phyloP scores from a whole-genome alignment of 2,113 vertebrate genomes.

The Cnemophilus loriae region DNA sequence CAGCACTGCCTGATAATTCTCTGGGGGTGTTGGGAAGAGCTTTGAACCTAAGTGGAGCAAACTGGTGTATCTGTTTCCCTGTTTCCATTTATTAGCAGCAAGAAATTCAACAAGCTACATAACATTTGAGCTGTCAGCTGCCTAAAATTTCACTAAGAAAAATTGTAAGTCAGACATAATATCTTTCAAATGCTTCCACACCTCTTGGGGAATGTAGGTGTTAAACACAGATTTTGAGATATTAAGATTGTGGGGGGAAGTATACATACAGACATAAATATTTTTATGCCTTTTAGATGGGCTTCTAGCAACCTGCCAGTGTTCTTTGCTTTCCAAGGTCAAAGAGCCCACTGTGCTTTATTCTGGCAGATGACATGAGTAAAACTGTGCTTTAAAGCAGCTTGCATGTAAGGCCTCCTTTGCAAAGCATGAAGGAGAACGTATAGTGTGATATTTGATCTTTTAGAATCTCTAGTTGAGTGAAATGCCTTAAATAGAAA shows the following conservation, averaged over 20 bases:
- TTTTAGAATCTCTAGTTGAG: neutral
- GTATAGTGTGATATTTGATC: neutral
- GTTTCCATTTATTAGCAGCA: neutral
- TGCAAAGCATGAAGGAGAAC: neutral
- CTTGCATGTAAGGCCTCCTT: neutral
- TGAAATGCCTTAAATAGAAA: constrained; percentile 6
- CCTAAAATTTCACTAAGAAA: neutral
- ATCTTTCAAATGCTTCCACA: neutral
- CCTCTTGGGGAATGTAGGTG: neutral
- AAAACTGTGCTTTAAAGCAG: neutral
- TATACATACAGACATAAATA: neutral
- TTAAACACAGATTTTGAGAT: neutral
- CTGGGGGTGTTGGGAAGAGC: neutral
- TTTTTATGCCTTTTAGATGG: neutral
- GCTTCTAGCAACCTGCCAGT: neutral
- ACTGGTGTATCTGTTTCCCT: neutral
- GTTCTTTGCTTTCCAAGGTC: neutral
- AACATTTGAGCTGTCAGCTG: neutral
- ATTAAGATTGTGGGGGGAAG: neutral
- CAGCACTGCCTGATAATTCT: neutral
- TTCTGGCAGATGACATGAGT: neutral
- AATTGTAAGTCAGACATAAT: neutral
- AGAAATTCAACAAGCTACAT: neutral
- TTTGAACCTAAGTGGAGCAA: neutral
- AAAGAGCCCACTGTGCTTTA: neutral